Conservation (phyloP, 2,797 vertebrate species). For the Melanotaenia trifasciata region DNA sequence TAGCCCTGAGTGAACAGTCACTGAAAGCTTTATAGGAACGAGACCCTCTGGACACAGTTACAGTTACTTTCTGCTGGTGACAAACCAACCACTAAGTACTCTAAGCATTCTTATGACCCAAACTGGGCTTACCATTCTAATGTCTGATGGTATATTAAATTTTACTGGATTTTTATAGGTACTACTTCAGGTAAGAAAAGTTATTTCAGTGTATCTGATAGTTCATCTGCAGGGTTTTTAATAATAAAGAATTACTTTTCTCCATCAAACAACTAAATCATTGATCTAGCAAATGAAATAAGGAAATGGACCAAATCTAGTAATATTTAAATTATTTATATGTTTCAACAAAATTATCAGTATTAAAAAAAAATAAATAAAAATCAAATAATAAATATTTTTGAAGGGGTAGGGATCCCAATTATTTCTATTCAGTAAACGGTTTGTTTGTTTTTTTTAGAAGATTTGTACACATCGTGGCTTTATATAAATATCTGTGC, state of each 20-base stretch:
- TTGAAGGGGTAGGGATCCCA: not conserved
- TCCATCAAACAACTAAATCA: not conserved
- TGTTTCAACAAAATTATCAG: no score
- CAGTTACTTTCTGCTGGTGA: conserved; percentile 35
- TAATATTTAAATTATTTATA: no score
- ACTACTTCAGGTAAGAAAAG: not conserved
- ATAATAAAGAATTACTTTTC: not conserved
- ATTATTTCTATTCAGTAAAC: not conserved
- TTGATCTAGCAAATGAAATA: not conserved
- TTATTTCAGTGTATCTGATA: not conserved
- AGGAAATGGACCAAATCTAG: not conserved
- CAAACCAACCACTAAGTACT: conserved; percentile 28
- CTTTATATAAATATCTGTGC: not conserved
- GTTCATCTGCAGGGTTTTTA: not conserved
- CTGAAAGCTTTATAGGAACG: conserved; percentile 31
- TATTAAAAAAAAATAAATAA: no score
- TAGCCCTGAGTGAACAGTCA: conserved; percentile 34
- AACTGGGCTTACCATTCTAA: conserved; percentile 1
- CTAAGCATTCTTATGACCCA: conserved; percentile 19
- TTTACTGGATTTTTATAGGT: not conserved
- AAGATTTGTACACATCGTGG: not conserved
- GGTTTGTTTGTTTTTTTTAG: not conserved
- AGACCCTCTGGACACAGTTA: conserved; percentile 36
- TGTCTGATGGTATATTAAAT: conserved; percentile 5
- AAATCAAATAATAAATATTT: not conserved